Conservation (phyloP, 2,888 invertebrate species). For the Steinernema scapterisci region DNA sequence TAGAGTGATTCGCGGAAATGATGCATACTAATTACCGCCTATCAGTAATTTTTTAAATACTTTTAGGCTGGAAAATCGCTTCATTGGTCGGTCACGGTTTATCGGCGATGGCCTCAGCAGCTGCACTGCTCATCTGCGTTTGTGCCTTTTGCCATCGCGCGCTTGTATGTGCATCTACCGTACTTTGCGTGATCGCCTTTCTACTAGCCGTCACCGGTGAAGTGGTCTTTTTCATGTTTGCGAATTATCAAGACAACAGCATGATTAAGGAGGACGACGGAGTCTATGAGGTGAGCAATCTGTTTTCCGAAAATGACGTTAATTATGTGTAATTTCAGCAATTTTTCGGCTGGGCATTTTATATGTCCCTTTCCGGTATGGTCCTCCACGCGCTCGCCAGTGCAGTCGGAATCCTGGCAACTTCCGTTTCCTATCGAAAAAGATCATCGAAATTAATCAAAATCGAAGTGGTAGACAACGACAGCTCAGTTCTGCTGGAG, state of each 20-base stretch:
- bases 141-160: constrained; percentile 53
- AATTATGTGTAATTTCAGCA: constrained; percentile 47
- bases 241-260: constrained; percentile 65
- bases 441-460: constrained; percentile 58
- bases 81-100: constrained; percentile 57
- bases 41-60: not conserved
- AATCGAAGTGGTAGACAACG: constrained; percentile 53
- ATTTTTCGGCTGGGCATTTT: constrained; percentile 66
- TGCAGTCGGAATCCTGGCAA: constrained; percentile 61
- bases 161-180: constrained; percentile 52
- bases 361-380: constrained; percentile 55
- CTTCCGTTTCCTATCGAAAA: constrained; percentile 51
- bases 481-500: constrained; percentile 27
- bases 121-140: constrained; percentile 47
- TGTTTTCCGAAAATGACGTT: too few relatives aligned
- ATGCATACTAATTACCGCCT: too few relatives aligned
- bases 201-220: constrained; percentile 46
- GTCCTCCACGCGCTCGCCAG: constrained; percentile 55
- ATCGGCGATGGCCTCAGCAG: constrained; percentile 50
- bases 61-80: constrained; percentile 65
- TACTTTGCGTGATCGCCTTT: constrained; percentile 55
- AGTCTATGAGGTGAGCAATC: constrained; percentile 58
- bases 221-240: constrained; percentile 60
- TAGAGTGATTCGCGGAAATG: too few relatives aligned
- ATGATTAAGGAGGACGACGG: constrained; percentile 65